Conservation (phyloP, 1,140 invertebrate species). For the Elysia chlorotica region DNA sequence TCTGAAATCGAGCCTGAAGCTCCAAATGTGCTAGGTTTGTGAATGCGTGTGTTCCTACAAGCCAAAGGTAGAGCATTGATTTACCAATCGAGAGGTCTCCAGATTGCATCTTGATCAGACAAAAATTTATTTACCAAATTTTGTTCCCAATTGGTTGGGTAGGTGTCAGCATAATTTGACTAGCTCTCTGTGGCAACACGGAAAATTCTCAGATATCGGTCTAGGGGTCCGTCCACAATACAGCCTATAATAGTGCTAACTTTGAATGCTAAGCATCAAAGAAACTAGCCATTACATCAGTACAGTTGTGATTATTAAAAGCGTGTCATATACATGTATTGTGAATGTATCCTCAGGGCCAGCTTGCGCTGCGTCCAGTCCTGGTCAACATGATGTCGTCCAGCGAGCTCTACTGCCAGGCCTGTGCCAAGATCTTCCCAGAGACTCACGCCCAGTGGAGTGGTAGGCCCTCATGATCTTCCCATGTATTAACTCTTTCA, state of each 20-base stretch:
- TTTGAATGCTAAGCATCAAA: neutral
- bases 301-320: neutral
- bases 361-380: conserved; percentile 91
- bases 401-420: conserved; percentile 94
- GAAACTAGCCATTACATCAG: neutral
- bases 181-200: no score
- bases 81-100: no score
- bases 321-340: neutral
- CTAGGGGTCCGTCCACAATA: neutral
- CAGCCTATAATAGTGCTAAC: neutral
- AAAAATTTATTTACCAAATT: no score
- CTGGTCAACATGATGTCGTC: conserved; percentile 90
- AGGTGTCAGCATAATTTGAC: no score
- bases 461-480: conserved; percentile 37
- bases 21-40: no score
- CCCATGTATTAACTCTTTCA: no score
- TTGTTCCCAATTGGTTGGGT: no score
- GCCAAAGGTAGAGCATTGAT: no score
- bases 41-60: no score
- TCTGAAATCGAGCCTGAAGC: no score
- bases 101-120: no score
- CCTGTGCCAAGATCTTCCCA: conserved; percentile 93
- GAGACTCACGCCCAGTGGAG: conserved; percentile 73
- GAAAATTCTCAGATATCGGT: neutral
- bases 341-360: conserved; percentile 71